Evolutionary conservation across 2,113 vertebrate species (phyloP), one percentile per base, ranked within the genome.

Genomic region (Phrynocephalus versicolor): DNA sequence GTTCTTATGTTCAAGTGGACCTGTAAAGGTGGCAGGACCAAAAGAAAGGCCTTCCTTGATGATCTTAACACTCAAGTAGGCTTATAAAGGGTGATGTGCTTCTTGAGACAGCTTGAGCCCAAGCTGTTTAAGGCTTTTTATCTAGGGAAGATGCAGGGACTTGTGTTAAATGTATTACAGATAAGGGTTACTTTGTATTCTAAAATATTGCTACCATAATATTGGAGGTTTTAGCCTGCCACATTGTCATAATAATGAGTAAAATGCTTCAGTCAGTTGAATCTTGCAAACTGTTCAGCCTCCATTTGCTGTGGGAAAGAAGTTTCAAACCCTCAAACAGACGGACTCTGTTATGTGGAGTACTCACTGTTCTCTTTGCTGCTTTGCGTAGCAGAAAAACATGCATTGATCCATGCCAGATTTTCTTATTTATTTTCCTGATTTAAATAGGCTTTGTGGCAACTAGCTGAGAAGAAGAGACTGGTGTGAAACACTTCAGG

Each of bases 391-490:
- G 51, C 15, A 86, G 73, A 72, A 81, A 33, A 88, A 80, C 23
- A 74, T 3, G 72, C 16, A 83, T 55, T 72, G 55, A 89, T 83
- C 57, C 75, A 19, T n/a, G 75, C 21, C 60, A 16, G 30, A 16
- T 86, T 87, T 89, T 81, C 80, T 73, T 84, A 85, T 83, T 83
- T 83, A 83, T 84, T 87, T 82, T 6, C 25, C 27, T 7, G 39
- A 71, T 89, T 85, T 74, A 67, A 45, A 25, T 21, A 41, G 75
- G 58, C 73, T 82, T 71, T 27, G 19, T 77, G 21, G 51, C 27
- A 80, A 18, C 18, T 45, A 83, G 60, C 5, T 27, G 35, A 51
- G 45, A 51, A 51, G 10, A 51, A 51, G 45, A 51, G 45, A 51
- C 45, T 51, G 45, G 45, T 51, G 45, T 51, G 45, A 51, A 51